phyloP scores from a whole-genome alignment of 2,888 invertebrate species.

The Nomada fabriciana region DNA sequence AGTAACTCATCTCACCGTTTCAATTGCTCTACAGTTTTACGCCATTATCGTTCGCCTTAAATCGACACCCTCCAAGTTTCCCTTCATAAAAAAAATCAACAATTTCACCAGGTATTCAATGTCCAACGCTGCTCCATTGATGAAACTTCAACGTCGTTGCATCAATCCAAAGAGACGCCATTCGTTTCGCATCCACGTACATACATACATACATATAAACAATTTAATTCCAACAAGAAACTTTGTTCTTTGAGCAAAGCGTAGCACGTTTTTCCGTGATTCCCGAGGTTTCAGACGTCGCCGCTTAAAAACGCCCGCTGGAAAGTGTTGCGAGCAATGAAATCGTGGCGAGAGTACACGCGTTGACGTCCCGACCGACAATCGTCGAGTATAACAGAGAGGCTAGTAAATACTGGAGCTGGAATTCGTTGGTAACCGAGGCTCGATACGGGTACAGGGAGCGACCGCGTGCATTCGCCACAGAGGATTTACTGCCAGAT shows the following conservation, averaged over 20 bases:
- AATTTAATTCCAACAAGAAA: slow-evolving; percentile 1
- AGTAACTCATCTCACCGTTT: too few relatives aligned
- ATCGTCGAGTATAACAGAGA: slow-evolving; percentile 52
- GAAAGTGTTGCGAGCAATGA: slow-evolving; percentile 28
- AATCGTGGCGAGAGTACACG: not conserved
- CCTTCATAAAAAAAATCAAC: too few relatives aligned
- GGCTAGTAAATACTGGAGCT: slow-evolving; percentile 65
- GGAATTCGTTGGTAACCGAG: slow-evolving; percentile 60
- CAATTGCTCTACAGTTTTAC: too few relatives aligned
- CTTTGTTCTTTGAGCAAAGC: not conserved
- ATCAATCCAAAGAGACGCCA: too few relatives aligned
- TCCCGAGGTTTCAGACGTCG: not conserved
- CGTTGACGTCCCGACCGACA: slow-evolving; percentile 29
- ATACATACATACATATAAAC: not conserved
- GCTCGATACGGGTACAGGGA: slow-evolving; percentile 40
- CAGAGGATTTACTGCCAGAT: slow-evolving; percentile 70
- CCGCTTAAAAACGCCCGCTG: not conserved
- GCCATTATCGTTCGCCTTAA: too few relatives aligned
- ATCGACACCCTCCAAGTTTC: too few relatives aligned
- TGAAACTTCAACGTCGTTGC: not conserved
- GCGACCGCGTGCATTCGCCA: slow-evolving; percentile 56
- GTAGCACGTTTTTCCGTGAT: not conserved
- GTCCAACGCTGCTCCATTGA: not conserved
- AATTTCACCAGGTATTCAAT: not conserved
- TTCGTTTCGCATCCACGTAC: too few relatives aligned